phyloP scores from a whole-genome alignment of 2,888 invertebrate genomes.

The Pheosia gnoma region DNA sequence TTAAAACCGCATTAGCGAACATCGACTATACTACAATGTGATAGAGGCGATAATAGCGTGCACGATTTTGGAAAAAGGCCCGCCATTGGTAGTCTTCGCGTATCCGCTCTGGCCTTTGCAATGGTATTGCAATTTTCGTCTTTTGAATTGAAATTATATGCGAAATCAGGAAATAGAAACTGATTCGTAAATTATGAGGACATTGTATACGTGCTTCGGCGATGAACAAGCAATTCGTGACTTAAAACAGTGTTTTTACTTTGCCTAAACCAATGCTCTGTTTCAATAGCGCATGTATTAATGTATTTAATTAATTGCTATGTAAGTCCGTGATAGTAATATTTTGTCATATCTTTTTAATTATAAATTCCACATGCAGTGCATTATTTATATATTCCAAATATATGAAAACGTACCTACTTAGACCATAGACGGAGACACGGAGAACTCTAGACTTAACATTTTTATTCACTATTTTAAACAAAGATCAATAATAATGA shows the following conservation, averaged over 20 bases:
- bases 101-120: slow-evolving; percentile 29
- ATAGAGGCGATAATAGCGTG: slow-evolving; percentile 19
- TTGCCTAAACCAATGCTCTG: too few relatives aligned
- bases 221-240: neutral
- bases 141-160: slow-evolving; percentile 24
- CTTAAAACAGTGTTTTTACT: neutral
- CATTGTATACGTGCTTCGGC: neutral
- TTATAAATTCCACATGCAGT: too few relatives aligned
- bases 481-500: neutral
- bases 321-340: neutral
- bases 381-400: too few relatives aligned
- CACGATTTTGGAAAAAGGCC: slow-evolving; percentile 15
- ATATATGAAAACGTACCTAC: neutral
- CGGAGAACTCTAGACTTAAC: neutral
- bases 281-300: too few relatives aligned
- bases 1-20: slow-evolving; percentile 12
- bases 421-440: too few relatives aligned
- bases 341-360: neutral
- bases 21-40: slow-evolving; percentile 9
- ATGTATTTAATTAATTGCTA: too few relatives aligned
- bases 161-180: slow-evolving; percentile 26
- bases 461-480: neutral
- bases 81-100: slow-evolving; percentile 28
- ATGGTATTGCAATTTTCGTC: slow-evolving; percentile 28
- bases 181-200: slow-evolving; percentile 7